phyloP scores from a whole-genome alignment of 2,113 vertebrate species.

The Aplodontia rufa region DNA sequence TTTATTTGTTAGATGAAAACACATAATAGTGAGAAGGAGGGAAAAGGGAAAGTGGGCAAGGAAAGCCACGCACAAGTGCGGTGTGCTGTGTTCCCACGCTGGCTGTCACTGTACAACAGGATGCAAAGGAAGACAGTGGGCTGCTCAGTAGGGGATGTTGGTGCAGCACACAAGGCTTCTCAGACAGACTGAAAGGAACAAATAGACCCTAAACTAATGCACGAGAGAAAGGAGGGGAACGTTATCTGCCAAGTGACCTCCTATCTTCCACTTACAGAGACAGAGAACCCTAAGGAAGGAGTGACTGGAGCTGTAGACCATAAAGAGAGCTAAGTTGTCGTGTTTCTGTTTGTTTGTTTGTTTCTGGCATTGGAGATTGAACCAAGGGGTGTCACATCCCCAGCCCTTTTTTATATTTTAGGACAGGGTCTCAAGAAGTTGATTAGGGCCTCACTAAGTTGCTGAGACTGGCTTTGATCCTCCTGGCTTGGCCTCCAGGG shows the following conservation, averaged over 20 bases:
- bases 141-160: neutral
- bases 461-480: too few relatives aligned
- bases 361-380: too few relatives aligned
- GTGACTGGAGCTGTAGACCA: neutral
- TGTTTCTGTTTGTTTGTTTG: too few relatives aligned
- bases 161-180: neutral
- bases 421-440: too few relatives aligned
- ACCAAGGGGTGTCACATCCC: too few relatives aligned
- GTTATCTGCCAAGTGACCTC: neutral
- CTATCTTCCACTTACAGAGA: neutral
- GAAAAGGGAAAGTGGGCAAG: neutral
- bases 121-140: neutral
- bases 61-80: neutral
- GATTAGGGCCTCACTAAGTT: too few relatives aligned
- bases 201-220: neutral
- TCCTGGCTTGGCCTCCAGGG: too few relatives aligned
- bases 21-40: neutral
- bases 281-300: neutral
- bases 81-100: fast-evolving
- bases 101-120: neutral
- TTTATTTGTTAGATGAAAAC: neutral
- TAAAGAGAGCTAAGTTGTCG: too few relatives aligned
- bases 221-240: neutral
- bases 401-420: too few relatives aligned
- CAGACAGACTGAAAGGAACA: slow-evolving; percentile 1